These are phyloP conservation scores for Steinernema khuongi DNA, from an alignment of 1,140 invertebrate genomes.

Conservation along the genomic window DNA sequence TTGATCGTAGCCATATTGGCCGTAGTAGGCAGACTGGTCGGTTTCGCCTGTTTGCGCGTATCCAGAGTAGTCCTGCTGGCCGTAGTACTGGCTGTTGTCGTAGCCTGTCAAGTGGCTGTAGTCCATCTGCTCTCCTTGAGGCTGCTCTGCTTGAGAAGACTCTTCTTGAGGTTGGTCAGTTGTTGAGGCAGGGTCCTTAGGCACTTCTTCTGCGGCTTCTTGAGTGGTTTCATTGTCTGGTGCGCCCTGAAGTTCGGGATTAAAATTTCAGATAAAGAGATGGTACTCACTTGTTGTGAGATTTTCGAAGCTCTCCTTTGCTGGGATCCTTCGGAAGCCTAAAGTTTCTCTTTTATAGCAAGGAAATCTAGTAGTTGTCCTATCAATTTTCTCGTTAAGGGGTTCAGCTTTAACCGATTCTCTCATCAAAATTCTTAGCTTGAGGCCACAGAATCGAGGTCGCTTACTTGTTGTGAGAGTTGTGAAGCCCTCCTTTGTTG, in stretches of 20 bases:
- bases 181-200: not conserved
- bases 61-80: conserved; percentile 23
- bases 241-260: too few relatives aligned
- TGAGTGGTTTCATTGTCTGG: too few relatives aligned
- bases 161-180: not conserved
- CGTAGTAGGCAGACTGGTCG: not conserved
- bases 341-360: not conserved
- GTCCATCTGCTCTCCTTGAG: not conserved
- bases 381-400: too few relatives aligned
- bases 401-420: too few relatives aligned
- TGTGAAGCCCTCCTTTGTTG: too few relatives aligned
- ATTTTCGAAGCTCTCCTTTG: not conserved
- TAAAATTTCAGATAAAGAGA: too few relatives aligned
- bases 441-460: too few relatives aligned
- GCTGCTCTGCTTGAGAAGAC: not conserved
- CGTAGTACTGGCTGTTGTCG: conserved; percentile 1
- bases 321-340: not conserved
- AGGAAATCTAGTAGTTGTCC: too few relatives aligned
- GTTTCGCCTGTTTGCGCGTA: conserved; percentile 24
- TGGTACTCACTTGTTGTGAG: too few relatives aligned
- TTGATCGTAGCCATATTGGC: conserved; percentile 14
- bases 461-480: too few relatives aligned
- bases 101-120: not conserved
- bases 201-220: not conserved
- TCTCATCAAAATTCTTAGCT: too few relatives aligned